Evolutionary conservation across 2,888 invertebrate genomes (phyloP).

Genomic region (Polymixis lichenea): DNA sequence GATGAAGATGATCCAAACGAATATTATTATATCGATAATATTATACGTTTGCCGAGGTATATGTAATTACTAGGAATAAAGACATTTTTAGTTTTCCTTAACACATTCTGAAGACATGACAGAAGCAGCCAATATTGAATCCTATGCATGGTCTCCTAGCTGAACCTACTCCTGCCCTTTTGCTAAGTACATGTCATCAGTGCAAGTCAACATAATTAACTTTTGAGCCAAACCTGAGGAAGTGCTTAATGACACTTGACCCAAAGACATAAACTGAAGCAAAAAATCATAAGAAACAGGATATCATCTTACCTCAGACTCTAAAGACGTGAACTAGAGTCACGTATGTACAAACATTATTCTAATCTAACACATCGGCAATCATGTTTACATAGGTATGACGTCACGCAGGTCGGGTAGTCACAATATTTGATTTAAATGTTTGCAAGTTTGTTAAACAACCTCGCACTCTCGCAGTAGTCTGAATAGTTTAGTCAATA

Average conservation of each 20-base stretch:
- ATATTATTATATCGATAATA: too few species aligned
- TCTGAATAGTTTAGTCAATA: conserved; percentile 37
- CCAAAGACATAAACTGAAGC: not conserved
- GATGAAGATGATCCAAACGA: too few species aligned
- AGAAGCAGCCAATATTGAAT: not conserved
- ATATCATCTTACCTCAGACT: conserved; percentile 28
- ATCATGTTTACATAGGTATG: conserved; percentile 49
- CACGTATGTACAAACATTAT: conserved; percentile 49
- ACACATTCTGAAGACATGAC: not conserved
- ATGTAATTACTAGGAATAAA: too few species aligned
- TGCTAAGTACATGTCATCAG: not conserved
- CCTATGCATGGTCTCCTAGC: not conserved
- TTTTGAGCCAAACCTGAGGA: not conserved
- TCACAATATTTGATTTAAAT: conserved; percentile 63
- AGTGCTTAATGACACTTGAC: not conserved
- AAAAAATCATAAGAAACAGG: conserved; percentile 35
- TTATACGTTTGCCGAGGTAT: too few species aligned
- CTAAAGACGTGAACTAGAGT: conserved; percentile 39
- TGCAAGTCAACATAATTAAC: not conserved
- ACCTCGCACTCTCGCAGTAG: conserved; percentile 30
- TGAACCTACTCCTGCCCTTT: not conserved
- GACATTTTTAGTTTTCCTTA: conserved; percentile 1
- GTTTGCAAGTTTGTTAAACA: conserved; percentile 57
- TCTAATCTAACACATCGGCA: conserved; percentile 48
- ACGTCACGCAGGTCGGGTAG: conserved; percentile 45